These are phyloP conservation scores for Lineus longissimus DNA, from an alignment of 1,140 invertebrate species.

Conservation along the genomic window DNA sequence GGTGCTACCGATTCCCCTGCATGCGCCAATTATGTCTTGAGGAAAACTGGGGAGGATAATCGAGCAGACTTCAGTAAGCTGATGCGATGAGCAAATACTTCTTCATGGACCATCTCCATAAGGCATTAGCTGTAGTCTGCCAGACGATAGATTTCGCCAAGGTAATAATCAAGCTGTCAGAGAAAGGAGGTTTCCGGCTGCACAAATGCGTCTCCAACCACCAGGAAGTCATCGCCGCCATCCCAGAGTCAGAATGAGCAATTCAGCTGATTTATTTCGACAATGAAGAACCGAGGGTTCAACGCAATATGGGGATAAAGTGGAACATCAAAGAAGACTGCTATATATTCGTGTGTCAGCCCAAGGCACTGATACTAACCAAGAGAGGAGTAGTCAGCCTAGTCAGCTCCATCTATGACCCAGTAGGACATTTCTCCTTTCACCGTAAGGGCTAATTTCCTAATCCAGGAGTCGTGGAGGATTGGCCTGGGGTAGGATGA, in stretches of 20 bases:
- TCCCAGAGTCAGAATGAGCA: background rate
- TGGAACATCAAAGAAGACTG: constrained; percentile 10
- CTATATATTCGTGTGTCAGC: background rate
- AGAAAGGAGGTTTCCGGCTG: background rate
- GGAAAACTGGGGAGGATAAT: constrained; percentile 10
- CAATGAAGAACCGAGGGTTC: background rate
- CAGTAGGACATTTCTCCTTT: constrained; percentile 18
- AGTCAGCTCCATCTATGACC: constrained; percentile 18
- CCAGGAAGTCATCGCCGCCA: background rate
- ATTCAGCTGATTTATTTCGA: background rate
- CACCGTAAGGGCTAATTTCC: constrained; percentile 8
- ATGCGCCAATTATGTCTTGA: constrained; percentile 14
- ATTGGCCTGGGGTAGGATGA: constrained; percentile 16
- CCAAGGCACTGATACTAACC: background rate
- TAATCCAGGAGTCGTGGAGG: constrained; percentile 18
- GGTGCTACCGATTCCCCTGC: constrained; percentile 17
- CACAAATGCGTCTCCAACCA: background rate
- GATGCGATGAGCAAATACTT: constrained; percentile 16
- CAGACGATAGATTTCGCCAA: background rate
- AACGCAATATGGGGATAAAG: constrained; percentile 7
- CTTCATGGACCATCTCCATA: constrained; percentile 23
- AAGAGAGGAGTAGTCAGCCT: constrained; percentile 13
- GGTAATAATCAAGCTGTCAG: background rate
- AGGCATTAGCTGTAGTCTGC: background rate
- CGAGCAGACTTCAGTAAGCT: background rate